phyloP scores from a whole-genome alignment of 1,140 invertebrate genomes.

The Sarcophaga bullata region DNA sequence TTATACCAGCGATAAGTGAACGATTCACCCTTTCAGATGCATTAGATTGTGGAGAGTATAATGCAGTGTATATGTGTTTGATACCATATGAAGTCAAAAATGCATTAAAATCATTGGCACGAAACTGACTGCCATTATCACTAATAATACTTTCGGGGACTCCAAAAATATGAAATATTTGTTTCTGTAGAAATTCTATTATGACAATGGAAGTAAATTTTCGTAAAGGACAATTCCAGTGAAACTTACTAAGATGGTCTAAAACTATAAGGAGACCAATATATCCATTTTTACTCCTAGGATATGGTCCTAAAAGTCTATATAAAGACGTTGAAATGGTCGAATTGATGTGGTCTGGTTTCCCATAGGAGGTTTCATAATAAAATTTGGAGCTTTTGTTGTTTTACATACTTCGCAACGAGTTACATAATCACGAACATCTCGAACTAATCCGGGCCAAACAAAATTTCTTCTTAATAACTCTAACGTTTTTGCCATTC shows the following conservation, averaged over 20 bases:
- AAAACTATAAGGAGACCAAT: slow-evolving; percentile 41
- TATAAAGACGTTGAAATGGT: slow-evolving; percentile 44
- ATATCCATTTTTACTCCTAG: slow-evolving; percentile 31
- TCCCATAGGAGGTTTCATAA: slow-evolving; percentile 21
- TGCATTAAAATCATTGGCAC: background rate
- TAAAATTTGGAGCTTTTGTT: slow-evolving; percentile 30
- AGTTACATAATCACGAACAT: background rate
- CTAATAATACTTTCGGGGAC: no score
- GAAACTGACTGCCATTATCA: no score
- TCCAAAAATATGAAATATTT: slow-evolving; percentile 9
- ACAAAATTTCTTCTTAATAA: slow-evolving; percentile 8
- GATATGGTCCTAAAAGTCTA: slow-evolving; percentile 43
- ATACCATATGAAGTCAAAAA: background rate
- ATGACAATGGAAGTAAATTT: background rate
- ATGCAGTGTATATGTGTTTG: background rate
- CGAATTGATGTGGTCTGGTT: background rate
- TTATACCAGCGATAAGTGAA: slow-evolving; percentile 8
- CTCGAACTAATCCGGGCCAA: slow-evolving; percentile 34
- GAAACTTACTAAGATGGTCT: background rate
- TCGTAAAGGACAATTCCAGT: background rate
- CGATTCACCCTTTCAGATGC: slow-evolving; percentile 15
- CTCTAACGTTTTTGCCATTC: slow-evolving; percentile 38
- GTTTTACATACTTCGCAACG: background rate
- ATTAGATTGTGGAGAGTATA: slow-evolving; percentile 33
- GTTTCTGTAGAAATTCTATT: background rate